Conservation (phyloP, 2,888 invertebrate species). For the Drosophila flavopinicola region DNA sequence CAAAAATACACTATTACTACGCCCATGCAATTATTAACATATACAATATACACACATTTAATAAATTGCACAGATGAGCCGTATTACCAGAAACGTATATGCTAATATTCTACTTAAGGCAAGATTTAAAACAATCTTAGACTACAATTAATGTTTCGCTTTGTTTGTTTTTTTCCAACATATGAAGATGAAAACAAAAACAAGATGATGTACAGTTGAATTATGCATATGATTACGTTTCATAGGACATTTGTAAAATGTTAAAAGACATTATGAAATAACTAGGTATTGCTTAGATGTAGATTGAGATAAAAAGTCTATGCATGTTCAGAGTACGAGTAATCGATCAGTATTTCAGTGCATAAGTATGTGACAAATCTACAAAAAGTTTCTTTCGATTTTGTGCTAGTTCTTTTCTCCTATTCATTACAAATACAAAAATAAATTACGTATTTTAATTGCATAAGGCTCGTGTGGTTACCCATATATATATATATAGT, state of each 20-base stretch:
- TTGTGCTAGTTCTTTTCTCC: conserved; percentile 53
- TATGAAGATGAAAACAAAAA: conserved; percentile 49
- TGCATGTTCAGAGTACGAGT: conserved; percentile 49
- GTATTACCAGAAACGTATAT: conserved; percentile 50
- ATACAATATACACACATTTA: conserved; percentile 61
- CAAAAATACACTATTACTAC: conserved; percentile 51
- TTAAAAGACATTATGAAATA: conserved; percentile 14
- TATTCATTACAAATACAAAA: conserved; percentile 61
- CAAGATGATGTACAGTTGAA: conserved; percentile 41
- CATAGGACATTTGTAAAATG: conserved; percentile 12
- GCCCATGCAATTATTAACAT: conserved; percentile 64
- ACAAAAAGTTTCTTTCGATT: conserved; percentile 50
- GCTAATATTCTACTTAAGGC: conserved; percentile 75
- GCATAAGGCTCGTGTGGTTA: conserved; percentile 48
- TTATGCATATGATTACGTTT: conserved; percentile 16
- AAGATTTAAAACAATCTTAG: conserved; percentile 82
- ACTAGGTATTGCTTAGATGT: conserved; percentile 22
- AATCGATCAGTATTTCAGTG: conserved; percentile 43
- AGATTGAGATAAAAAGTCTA: conserved; percentile 53
- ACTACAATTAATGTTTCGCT: conserved; percentile 54
- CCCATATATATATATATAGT: conserved; percentile 1
- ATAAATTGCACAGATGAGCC: conserved; percentile 63
- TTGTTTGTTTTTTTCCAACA: too few species aligned
- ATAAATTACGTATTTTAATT: conserved; percentile 77
- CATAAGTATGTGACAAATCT: conserved; percentile 46